phyloP scores from a whole-genome alignment of 1,140 invertebrate species.

The Adelges cooleyi region DNA sequence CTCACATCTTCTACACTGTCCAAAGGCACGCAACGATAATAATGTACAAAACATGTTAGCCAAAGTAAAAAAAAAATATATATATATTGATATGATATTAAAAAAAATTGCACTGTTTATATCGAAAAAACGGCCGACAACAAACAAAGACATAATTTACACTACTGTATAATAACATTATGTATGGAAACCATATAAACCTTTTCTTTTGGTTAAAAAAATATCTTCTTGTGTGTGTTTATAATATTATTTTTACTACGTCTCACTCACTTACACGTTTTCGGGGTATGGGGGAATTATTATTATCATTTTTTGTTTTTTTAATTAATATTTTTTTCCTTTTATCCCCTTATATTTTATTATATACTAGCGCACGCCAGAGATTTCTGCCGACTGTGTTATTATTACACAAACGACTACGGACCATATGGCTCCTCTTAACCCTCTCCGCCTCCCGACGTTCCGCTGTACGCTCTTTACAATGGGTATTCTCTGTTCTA shows the following conservation, averaged over 20 bases:
- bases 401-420: neutral
- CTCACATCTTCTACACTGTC: too few species aligned
- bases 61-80: constrained; percentile 1
- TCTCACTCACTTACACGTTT: neutral
- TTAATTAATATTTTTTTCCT: constrained; percentile 16
- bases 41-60: too few species aligned
- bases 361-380: neutral
- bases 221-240: neutral
- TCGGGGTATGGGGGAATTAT: constrained; percentile 12
- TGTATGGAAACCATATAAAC: constrained; percentile 10
- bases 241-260: neutral
- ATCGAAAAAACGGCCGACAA: constrained; percentile 19
- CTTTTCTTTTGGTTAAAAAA: constrained; percentile 14
- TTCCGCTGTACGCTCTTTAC: neutral
- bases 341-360: neutral
- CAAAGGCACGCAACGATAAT: too few species aligned
- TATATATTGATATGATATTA: neutral
- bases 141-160: constrained; percentile 27
- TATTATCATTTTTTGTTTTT: constrained; percentile 14
- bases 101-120: neutral
- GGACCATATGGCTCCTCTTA: constrained; percentile 15
- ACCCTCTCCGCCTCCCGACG: neutral
- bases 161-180: too few species aligned
- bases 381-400: constrained; percentile 12
- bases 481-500: constrained; percentile 18